phyloP scores from a whole-genome alignment of 2,113 vertebrate species.

The Nerophis lumbriciformis region DNA sequence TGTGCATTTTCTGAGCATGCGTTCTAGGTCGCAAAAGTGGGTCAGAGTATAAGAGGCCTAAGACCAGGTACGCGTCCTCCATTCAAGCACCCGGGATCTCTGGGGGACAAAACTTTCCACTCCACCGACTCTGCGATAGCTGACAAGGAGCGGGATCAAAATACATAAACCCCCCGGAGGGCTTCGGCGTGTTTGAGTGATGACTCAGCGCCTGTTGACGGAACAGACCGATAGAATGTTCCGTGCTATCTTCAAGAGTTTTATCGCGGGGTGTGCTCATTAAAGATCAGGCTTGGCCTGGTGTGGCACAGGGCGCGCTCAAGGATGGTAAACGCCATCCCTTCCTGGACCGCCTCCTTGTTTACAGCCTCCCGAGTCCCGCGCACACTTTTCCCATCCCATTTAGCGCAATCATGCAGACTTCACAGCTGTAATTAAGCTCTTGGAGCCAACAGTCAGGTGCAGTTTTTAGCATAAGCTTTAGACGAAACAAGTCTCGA shows the following conservation, averaged over 20 bases:
- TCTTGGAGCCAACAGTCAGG: constrained; percentile 49
- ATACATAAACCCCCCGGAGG: background rate
- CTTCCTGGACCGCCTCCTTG: background rate
- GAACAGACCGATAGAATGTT: constrained; percentile 23
- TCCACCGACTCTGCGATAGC: background rate
- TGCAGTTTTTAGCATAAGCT: constrained; percentile 66
- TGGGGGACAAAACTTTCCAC: too few relatives aligned
- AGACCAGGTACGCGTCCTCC: too few relatives aligned
- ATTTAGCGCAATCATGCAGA: background rate
- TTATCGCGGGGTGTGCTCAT: constrained; percentile 9
- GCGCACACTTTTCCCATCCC: constrained; percentile 15
- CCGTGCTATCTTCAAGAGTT: constrained; percentile 14
- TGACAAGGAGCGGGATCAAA: background rate
- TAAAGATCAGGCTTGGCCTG: constrained; percentile 19
- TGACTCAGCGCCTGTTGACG: constrained; percentile 28
- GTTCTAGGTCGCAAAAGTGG: too few relatives aligned
- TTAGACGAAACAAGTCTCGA: constrained; percentile 64
- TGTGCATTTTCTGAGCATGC: too few relatives aligned
- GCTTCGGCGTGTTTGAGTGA: constrained; percentile 9
- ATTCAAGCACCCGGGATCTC: too few relatives aligned
- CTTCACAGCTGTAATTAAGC: constrained; percentile 47
- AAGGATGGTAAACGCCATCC: too few relatives aligned
- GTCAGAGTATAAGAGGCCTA: too few relatives aligned
- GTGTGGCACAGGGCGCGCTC: too few relatives aligned
- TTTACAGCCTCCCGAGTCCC: constrained; percentile 23